These are phyloP conservation scores for Metaphire vulgaris DNA, from an alignment of 1,140 invertebrate species.

Conservation along the genomic window DNA sequence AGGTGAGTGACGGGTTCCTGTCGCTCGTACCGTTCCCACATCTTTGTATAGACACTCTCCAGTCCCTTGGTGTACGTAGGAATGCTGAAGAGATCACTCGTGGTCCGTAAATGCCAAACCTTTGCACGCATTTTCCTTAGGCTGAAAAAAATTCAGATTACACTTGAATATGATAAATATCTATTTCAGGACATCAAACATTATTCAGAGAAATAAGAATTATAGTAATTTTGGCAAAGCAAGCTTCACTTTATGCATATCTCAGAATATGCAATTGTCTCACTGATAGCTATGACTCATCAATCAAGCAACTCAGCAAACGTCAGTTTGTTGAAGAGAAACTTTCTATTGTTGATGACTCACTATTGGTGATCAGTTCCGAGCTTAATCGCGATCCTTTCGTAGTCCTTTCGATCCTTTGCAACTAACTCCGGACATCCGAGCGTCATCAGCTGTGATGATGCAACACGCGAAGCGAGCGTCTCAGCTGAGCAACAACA, in stretches of 20 bases:
- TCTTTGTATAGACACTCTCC: constrained; percentile 75
- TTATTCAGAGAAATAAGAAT: neutral
- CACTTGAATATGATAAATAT: neutral
- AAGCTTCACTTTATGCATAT: neutral
- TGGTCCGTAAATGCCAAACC: constrained; percentile 80
- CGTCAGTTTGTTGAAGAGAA: too few relatives aligned
- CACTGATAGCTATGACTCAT: neutral
- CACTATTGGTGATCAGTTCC: constrained; percentile 68
- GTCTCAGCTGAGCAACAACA: constrained; percentile 65
- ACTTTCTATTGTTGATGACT: constrained; percentile 54
- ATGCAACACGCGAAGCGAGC: constrained; percentile 91
- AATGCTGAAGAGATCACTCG: constrained; percentile 87
- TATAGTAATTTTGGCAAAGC: neutral
- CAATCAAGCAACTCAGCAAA: neutral
- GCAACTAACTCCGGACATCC: constrained; percentile 93
- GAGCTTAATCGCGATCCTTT: constrained; percentile 36
- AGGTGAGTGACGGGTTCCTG: constrained; percentile 53
- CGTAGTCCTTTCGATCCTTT: constrained; percentile 42
- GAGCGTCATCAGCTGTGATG: constrained; percentile 86
- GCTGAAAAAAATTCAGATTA: constrained; percentile 57
- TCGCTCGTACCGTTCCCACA: constrained; percentile 72
- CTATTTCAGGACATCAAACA: neutral
- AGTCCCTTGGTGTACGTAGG: constrained; percentile 80
- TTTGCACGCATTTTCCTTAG: constrained; percentile 84
- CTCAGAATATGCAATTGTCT: neutral